Base-by-base conservation (phyloP, 2,888 invertebrate species). In the Sphecodes monilicornis region DNA sequence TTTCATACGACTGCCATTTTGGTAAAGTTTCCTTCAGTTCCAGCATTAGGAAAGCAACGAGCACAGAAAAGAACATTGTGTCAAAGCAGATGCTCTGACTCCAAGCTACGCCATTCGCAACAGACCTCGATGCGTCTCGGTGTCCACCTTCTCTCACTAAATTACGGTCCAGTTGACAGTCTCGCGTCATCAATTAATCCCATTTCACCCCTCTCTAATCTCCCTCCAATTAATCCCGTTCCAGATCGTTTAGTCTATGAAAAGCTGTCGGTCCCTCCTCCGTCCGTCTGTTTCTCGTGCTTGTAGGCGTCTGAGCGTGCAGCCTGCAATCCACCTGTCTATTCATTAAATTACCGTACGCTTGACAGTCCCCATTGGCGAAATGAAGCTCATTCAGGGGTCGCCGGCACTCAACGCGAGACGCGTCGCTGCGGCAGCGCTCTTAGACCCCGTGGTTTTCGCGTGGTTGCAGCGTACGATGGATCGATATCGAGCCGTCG, bases 401-500 rank as follows among this genome's bases (percentile, higher is more conserved):
- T 84, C 77, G 82, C 70, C 73, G 60, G 43, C 68, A 72, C 32
- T 66, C 76, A 76, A 26, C 66, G 66, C 54, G 76, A 43, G 39
- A 46, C 43, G 16, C 54, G 36, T 76, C 66, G 10, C 43, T 32
- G 70, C 36, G 36, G 50, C 43, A 2, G 13, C 41, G 69, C 41
- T 16, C 13, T 10, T 41, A 50, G 41, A 60, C 46, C 50, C 41
- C 69, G 43, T 71, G 73, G 39, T 32, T 70, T 16, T 29, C 29
- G 60, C 60, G 54, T 60, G 60, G 60, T 60, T 29, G 29, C 29
- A 54, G 22, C 32, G 29, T 72, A 78, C 76, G 78, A 85, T 81
- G 76, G 80, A 85, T 87, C 82, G 89, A 78, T 78, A 87, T 87
- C 86, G 82, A 69, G 57, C 46, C 76, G 60, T 85, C 74, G 79